Evolutionary conservation across 2,888 invertebrate species (phyloP).

Genomic region (Oscheius sp.): DNA sequence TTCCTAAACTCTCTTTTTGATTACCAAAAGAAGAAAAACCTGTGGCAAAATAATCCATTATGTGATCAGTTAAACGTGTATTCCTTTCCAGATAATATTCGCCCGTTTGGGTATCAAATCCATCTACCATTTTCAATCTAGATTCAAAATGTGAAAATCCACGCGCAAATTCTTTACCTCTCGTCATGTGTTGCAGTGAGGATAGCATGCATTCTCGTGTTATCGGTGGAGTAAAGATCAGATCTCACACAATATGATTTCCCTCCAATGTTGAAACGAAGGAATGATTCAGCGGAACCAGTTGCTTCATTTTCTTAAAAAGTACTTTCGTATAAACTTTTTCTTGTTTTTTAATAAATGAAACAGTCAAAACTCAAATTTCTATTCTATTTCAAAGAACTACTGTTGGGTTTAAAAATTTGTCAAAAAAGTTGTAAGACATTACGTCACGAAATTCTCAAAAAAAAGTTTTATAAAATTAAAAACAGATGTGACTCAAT

Average conservation of each 20-base stretch:
- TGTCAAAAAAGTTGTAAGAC: no score
- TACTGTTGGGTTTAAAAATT: no score
- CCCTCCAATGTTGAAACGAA: conserved; percentile 63
- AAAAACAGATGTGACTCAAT: neutral
- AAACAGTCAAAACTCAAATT: neutral
- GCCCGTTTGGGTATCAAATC: conserved; percentile 51
- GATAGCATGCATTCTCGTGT: conserved; percentile 54
- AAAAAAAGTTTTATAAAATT: no score
- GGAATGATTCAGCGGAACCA: conserved; percentile 35
- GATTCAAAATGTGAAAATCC: neutral
- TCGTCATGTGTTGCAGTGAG: conserved; percentile 50
- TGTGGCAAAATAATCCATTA: conserved; percentile 67
- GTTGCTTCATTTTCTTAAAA: no score
- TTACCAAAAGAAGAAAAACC: conserved; percentile 33
- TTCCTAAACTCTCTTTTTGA: conserved; percentile 33
- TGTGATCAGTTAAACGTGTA: conserved; percentile 60
- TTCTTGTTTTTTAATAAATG: neutral
- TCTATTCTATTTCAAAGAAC: no score
- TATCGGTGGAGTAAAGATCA: conserved; percentile 51
- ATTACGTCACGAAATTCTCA: no score
- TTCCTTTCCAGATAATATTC: conserved; percentile 69
- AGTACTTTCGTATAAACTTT: no score
- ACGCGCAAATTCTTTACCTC: conserved; percentile 25
- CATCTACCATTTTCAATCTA: conserved; percentile 57
- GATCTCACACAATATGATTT: conserved; percentile 61